Evolutionary conservation across 2,113 vertebrate species (phyloP).

Genomic region (Piaya cayana): DNA sequence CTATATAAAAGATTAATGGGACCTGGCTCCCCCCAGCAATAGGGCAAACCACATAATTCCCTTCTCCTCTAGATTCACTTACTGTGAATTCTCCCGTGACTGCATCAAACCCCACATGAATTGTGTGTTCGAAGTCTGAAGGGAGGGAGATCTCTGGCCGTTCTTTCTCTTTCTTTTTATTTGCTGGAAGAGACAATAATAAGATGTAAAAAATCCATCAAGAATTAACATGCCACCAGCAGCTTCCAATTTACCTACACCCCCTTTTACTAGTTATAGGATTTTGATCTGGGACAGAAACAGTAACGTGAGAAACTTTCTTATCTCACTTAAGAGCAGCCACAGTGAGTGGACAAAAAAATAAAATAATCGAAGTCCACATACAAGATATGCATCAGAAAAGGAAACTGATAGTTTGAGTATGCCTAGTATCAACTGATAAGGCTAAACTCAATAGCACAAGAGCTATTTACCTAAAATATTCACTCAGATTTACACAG

Average conservation of each 20-base stretch:
- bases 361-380: neutral
- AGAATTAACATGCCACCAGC: neutral
- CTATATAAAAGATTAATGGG: conserved; percentile 40
- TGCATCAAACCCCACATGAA: conserved; percentile 96
- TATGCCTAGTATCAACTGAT: neutral
- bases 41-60: neutral
- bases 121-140: conserved; percentile 96
- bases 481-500: neutral
- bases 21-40: neutral
- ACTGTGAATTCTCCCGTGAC: conserved; percentile 97
- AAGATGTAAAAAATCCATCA: neutral
- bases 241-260: neutral
- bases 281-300: neutral
- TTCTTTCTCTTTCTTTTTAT: conserved; percentile 91
- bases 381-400: neutral
- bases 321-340: neutral
- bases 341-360: neutral
- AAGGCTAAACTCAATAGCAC: neutral
- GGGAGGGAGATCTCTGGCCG: conserved; percentile 95
- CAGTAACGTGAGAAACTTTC: neutral
- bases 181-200: conserved; percentile 74
- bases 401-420: neutral
- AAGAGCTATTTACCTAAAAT: neutral
- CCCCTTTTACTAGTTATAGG: neutral
- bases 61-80: conserved; percentile 57